phyloP scores from a whole-genome alignment of 2,888 invertebrate genomes.

The Spodoptera exigua region DNA sequence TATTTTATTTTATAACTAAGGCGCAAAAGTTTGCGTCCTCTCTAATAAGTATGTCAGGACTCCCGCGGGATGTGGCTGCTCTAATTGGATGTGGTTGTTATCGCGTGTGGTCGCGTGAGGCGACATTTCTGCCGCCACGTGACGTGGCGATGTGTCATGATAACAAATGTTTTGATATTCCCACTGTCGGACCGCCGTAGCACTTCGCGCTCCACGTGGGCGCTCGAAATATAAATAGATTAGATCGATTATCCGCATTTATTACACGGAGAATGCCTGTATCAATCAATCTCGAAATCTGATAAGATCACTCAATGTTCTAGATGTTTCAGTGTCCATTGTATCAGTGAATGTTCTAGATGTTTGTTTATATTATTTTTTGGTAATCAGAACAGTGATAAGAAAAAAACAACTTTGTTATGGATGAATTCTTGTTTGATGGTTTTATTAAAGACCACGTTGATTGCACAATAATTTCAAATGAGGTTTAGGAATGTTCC shows the following conservation, averaged over 20 bases:
- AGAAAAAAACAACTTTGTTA: neutral
- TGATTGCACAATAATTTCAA: slow-evolving; percentile 13
- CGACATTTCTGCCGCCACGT: slow-evolving; percentile 20
- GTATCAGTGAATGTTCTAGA: slow-evolving; percentile 26
- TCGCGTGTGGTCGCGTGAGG: slow-evolving; percentile 36
- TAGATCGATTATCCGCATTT: slow-evolving; percentile 43
- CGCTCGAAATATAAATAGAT: slow-evolving; percentile 41
- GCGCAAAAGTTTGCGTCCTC: slow-evolving; percentile 11
- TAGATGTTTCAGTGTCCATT: no score
- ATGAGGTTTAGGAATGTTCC: neutral
- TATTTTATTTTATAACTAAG: slow-evolving; percentile 1
- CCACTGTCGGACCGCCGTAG: slow-evolving; percentile 8
- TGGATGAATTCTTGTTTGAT: neutral
- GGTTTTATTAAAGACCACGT: no score
- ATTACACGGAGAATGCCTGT: slow-evolving; percentile 30
- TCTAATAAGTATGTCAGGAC: slow-evolving; percentile 35
- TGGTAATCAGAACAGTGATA: slow-evolving; percentile 1
- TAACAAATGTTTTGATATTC: slow-evolving; percentile 39
- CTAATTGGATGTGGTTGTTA: slow-evolving; percentile 29
- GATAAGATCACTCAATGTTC: slow-evolving; percentile 29
- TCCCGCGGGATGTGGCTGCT: slow-evolving; percentile 31
- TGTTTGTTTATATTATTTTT: slow-evolving; percentile 27
- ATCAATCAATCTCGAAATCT: slow-evolving; percentile 23
- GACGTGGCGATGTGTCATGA: slow-evolving; percentile 26
- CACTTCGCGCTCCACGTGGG: slow-evolving; percentile 35